These are phyloP conservation scores for Formicarius rufipectus DNA, from an alignment of 2,113 vertebrate species.

Conservation along the genomic window DNA sequence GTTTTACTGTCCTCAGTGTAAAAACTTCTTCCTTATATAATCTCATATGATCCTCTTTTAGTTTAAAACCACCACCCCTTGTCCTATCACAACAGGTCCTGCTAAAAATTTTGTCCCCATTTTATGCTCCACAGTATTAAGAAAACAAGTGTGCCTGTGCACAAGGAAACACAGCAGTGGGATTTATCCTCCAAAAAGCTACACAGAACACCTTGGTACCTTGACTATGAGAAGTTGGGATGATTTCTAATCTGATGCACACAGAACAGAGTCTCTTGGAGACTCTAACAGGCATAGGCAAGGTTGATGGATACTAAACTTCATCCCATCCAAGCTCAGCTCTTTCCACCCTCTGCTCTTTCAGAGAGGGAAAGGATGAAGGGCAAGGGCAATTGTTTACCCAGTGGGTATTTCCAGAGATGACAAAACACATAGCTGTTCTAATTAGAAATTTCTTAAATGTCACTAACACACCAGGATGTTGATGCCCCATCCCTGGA, in stretches of 20 bases:
- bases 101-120: not conserved
- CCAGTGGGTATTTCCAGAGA: not conserved
- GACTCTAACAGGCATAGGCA: not conserved
- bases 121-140: too few species aligned
- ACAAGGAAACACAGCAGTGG: not conserved
- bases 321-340: not conserved
- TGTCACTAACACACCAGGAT: too few species aligned
- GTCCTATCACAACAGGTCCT: not conserved
- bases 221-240: not conserved
- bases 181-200: not conserved
- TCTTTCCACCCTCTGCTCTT: not conserved
- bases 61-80: accelerated
- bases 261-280: not conserved
- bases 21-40: not conserved
- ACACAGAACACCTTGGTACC: not conserved
- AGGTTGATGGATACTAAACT: not conserved
- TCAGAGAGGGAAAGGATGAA: not conserved
- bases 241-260: not conserved
- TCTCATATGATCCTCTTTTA: too few species aligned
- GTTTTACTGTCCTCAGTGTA: not conserved
- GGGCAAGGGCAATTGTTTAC: not conserved
- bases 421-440: not conserved
- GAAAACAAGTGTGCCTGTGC: not conserved
- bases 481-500: too few species aligned
- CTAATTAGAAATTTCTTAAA: too few species aligned